These are phyloP conservation scores for Tauraco hartlaubi DNA, from an alignment of 2,797 vertebrate species.

Conservation along the genomic window DNA sequence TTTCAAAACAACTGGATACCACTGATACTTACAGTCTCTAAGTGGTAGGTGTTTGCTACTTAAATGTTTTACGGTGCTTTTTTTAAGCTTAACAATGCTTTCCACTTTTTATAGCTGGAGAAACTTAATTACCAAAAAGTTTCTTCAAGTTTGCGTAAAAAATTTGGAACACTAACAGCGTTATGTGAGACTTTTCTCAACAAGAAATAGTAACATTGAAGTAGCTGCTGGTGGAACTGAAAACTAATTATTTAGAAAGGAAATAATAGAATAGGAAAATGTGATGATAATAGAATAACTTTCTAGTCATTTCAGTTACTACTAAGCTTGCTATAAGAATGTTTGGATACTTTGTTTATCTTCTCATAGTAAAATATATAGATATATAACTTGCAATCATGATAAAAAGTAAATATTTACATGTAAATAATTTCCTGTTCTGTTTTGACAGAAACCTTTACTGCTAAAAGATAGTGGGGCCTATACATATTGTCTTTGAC, in stretches of 20 bases:
- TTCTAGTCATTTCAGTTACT: not conserved
- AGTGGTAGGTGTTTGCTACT: not conserved
- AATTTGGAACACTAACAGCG: not conserved
- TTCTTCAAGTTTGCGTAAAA: not conserved
- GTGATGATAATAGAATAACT: not conserved
- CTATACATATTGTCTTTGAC: slow-evolving; percentile 76
- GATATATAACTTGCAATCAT: not conserved
- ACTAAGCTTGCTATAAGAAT: not conserved
- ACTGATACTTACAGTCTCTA: not conserved
- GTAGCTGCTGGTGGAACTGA: not conserved
- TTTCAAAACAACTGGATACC: not conserved
- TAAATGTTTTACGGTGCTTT: not conserved
- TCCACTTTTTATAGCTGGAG: not conserved
- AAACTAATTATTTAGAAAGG: not conserved
- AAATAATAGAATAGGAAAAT: not conserved
- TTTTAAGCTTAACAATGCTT: not conserved
- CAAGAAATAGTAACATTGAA: not conserved
- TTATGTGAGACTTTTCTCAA: not conserved
- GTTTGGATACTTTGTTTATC: not conserved
- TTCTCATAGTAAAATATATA: not conserved
- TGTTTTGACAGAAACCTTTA: slow-evolving; percentile 38
- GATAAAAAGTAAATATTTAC: not conserved
- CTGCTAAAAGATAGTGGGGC: slow-evolving; percentile 67
- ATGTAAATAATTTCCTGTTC: not conserved
- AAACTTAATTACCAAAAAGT: not conserved